phyloP scores from a whole-genome alignment of 2,797 vertebrate genomes.

The Sebastes steindachneri region DNA sequence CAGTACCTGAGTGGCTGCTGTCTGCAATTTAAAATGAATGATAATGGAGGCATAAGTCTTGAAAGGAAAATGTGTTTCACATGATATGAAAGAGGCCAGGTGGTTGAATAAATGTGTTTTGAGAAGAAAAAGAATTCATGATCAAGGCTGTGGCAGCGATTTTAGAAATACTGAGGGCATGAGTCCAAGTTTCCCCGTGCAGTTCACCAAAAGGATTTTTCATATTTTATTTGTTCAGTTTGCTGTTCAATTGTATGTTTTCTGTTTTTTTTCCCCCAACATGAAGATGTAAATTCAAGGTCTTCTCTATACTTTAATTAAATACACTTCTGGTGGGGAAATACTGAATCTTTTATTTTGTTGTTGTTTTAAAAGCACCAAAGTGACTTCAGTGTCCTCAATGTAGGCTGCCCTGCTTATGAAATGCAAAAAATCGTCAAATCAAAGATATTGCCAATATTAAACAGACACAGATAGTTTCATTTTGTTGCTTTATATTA shows the following conservation, averaged over 20 bases:
- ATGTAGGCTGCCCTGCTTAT: neutral
- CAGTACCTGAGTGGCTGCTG: neutral
- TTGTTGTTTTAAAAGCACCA: neutral
- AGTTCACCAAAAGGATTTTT: neutral
- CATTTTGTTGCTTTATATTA: neutral
- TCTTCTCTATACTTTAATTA: neutral
- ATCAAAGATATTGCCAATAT: neutral
- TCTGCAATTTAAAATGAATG: neutral
- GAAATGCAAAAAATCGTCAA: neutral
- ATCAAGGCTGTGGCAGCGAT: neutral
- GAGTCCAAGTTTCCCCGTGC: neutral
- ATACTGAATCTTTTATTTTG: neutral
- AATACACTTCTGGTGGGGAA: neutral
- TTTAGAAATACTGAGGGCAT: slow-evolving; percentile 1
- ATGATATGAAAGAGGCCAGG: neutral
- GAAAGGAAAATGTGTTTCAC: slow-evolving; percentile 3
- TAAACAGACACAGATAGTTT: neutral
- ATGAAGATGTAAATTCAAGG: neutral
- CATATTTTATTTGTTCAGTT: neutral
- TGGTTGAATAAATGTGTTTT: neutral
- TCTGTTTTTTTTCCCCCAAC: neutral
- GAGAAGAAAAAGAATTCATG: neutral
- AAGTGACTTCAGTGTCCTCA: neutral
- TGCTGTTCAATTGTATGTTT: neutral
- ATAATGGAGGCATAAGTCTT: neutral